Evolutionary conservation across 1,140 invertebrate genomes (phyloP).

Genomic region (Pinna nobilis): DNA sequence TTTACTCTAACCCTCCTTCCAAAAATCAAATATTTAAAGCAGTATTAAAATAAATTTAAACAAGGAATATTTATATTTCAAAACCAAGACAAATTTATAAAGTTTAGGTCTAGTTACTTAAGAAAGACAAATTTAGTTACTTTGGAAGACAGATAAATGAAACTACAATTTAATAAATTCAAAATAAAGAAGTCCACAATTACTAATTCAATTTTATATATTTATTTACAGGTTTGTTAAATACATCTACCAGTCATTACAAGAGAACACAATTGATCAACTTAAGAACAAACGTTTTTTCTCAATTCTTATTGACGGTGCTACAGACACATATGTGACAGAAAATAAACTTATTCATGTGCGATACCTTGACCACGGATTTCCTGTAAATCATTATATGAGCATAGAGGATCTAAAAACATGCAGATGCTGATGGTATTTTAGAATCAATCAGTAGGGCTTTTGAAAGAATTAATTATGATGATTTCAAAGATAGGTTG

Average conservation of each 20-base stretch:
- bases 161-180: too few species aligned
- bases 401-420: constrained; percentile 17
- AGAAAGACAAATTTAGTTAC: too few species aligned
- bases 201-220: too few species aligned
- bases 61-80: too few species aligned
- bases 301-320: constrained; percentile 26
- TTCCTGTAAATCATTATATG: constrained; percentile 19
- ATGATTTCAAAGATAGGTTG: constrained; percentile 12
- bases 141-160: too few species aligned
- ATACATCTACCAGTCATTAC: constrained; percentile 14
- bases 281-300: constrained; percentile 1
- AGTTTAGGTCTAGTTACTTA: too few species aligned
- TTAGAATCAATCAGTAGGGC: constrained; percentile 11
- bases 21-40: too few species aligned
- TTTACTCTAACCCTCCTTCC: too few species aligned
- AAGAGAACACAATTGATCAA: neutral
- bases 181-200: too few species aligned
- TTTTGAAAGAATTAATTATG: neutral
- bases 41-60: too few species aligned
- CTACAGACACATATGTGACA: constrained; percentile 24
- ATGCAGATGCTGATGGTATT: constrained; percentile 20
- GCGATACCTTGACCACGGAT: constrained; percentile 1
- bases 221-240: constrained; percentile 15
- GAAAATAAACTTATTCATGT: constrained; percentile 8
- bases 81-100: too few species aligned